phyloP scores from a whole-genome alignment of 2,888 invertebrate species.

The Epistrophella euchroma region DNA sequence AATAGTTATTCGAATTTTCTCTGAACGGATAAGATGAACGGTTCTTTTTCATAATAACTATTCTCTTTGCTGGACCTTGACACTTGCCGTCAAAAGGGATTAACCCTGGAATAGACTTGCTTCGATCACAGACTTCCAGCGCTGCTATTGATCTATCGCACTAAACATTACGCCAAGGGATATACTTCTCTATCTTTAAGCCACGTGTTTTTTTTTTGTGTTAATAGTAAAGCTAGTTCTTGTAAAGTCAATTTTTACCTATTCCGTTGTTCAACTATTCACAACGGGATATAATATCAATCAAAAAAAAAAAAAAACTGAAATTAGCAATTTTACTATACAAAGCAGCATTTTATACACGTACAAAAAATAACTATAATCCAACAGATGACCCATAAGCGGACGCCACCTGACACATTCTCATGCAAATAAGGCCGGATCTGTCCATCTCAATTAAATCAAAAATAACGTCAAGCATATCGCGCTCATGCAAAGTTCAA shows the following conservation, averaged over 20 bases:
- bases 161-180: too few relatives aligned
- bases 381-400: slow-evolving; percentile 51
- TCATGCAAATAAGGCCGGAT: slow-evolving; percentile 73
- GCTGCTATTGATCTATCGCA: too few relatives aligned
- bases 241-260: neutral
- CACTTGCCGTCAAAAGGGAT: too few relatives aligned
- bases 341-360: neutral
- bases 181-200: too few relatives aligned
- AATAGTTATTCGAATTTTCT: too few relatives aligned
- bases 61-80: too few relatives aligned
- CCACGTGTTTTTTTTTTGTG: too few relatives aligned
- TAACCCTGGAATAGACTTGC: too few relatives aligned
- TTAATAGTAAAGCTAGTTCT: too few relatives aligned
- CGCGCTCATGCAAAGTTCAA: slow-evolving; percentile 28
- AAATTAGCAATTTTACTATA: neutral
- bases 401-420: slow-evolving; percentile 73
- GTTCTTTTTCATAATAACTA: too few relatives aligned
- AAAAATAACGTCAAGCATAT: slow-evolving; percentile 51
- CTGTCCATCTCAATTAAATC: slow-evolving; percentile 74
- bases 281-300: slow-evolving; percentile 16
- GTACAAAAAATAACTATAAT: slow-evolving; percentile 11
- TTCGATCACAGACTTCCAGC: too few relatives aligned
- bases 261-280: neutral
- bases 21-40: too few relatives aligned
- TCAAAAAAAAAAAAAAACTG: neutral